phyloP scores from a whole-genome alignment of 2,113 vertebrate genomes.

The Lycaon pictus region DNA sequence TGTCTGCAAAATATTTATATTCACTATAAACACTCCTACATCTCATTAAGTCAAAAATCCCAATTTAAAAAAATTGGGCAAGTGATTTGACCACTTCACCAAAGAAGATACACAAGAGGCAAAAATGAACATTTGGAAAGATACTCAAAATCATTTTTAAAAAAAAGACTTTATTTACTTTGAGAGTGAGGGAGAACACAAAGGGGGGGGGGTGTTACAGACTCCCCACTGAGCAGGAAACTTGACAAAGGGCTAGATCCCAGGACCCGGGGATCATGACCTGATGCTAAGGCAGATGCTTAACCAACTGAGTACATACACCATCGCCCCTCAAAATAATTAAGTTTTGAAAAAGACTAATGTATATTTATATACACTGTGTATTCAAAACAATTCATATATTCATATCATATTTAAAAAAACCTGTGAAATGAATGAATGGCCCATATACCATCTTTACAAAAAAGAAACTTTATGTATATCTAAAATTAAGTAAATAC shows the following conservation, averaged over 20 bases:
- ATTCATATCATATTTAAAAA: background rate
- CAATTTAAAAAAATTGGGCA: background rate
- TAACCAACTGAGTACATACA: background rate
- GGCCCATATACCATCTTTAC: background rate
- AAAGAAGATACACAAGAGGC: background rate
- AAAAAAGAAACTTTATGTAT: background rate
- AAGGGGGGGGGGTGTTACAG: background rate
- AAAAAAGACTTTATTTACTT: background rate
- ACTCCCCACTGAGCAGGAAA: background rate
- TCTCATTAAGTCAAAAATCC: background rate
- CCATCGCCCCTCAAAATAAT: background rate
- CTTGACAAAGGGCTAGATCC: background rate
- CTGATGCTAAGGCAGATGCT: background rate
- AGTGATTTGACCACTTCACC: background rate
- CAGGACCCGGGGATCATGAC: background rate
- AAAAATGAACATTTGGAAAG: background rate
- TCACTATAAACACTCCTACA: background rate
- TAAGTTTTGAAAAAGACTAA: background rate
- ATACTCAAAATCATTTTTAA: background rate
- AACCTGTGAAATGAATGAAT: background rate
- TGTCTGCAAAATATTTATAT: background rate
- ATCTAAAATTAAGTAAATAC: conserved; percentile 8
- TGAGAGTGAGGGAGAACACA: background rate
- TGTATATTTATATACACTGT: background rate
- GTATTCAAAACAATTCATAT: conserved; percentile 21